Evolutionary conservation across 2,113 vertebrate species (phyloP), one percentile per base, ranked within the genome.

Genomic region (Cottus gobio): DNA sequence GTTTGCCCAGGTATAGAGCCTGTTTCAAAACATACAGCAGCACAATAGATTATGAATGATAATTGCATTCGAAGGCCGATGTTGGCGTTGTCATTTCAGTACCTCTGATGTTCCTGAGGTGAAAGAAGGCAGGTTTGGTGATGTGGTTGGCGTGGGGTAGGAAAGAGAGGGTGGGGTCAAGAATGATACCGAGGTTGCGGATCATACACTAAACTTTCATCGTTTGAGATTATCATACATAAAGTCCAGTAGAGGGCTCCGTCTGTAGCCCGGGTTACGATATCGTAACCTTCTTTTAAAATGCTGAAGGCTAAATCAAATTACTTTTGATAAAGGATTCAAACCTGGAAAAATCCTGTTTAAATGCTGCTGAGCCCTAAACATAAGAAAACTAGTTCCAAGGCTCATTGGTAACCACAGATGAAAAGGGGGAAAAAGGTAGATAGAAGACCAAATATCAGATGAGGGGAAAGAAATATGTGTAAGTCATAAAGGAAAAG

Each of bases 11-110:
- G 44, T 71, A 75, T 39, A 63, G 65, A 69, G 4, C 15, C 18
- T 16, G 31, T 44, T 73, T 67, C n/a, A 63, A 68, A 44, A 63
- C 69, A 42, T 77, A 52, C 50, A 30, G 4, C 50, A 34, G 68
- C 6, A 63, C 24, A 74, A n/a, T 42, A 34, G 42, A 44, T 65
- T 5, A 62, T 71, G 36, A 71, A 39, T 44, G 30, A 69, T 39
- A 20, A 7, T 2, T 15, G 24, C 42, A 11, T 67, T 22, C 30
- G 57, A 71, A 22, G 18, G 62, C 28, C 26, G 13, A 26, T 34
- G 52, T 44, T 68, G 5, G 2, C 3, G 18, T 44, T n/a, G n/a
- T n/a, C n/a, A n/a, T n/a, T n/a, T n/a, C n/a, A n/a, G n/a, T n/a
- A n/a, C n/a, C n/a, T n/a, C n/a, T n/a, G n/a, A n/a, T n/a, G n/a